Evolutionary conservation across 2,113 vertebrate species (phyloP), one percentile per base, ranked within the genome.

Genomic region (Aix galericulata): DNA sequence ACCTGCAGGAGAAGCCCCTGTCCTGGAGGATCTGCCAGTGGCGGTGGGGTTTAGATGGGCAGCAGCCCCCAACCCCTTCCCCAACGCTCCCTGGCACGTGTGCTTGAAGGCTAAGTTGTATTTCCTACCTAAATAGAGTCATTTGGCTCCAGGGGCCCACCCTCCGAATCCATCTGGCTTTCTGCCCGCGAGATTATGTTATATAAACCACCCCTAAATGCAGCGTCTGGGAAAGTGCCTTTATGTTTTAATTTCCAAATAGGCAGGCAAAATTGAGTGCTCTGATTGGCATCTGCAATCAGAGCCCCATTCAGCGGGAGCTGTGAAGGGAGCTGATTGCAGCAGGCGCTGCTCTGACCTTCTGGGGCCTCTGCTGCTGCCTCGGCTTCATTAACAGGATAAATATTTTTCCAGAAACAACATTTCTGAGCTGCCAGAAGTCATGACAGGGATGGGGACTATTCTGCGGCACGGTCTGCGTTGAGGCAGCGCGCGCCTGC

Each of bases 361-460:
- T 96, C 96, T 59, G 74, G 93, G 93, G 94, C 94, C 93, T 94
- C 90, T 0, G 68, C 85, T 71, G 82, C 93, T 91, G 95, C 95
- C 91, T 95, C 88, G 9, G 91, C 95, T 96, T 97, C 96, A 96
- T 97, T 97, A 97, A 92, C 84, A 91, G 95, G 95, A 95, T 97
- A 97, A 97, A 97, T 97, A 97, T 97, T 97, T 97, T 93, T 95
- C 96, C 94, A 95, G 94, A 96, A 97, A 97, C 96, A 97, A 96
- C 94, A 91, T 96, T 97, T 97, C 53, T 8, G 73, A 97, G 71
- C 93, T 93, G 92, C 88, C 89, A 96, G 93, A 50, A 97, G 93
- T 94, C 96, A 59, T 63, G 93, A 68, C 60, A 60, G 84, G 91
- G 79, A 69, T 62, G 48, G 80, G 84, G 66, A 85, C 84, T 85